Evolutionary conservation across 2,888 invertebrate genomes (phyloP).

Genomic region (Actias luna): DNA sequence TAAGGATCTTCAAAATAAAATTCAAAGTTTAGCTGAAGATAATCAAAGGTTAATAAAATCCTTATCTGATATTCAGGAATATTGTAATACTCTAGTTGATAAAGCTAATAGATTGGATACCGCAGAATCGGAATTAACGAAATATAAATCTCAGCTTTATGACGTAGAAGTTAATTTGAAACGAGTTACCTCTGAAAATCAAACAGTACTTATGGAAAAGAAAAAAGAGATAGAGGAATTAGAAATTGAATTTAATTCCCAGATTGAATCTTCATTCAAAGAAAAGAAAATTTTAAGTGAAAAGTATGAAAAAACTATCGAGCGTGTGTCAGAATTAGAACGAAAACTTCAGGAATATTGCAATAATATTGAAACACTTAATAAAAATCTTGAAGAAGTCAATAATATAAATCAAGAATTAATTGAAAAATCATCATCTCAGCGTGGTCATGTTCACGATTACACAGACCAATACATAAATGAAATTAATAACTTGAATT

Average conservation of each 20-base stretch:
- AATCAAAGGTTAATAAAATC: conserved; percentile 73
- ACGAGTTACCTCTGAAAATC: conserved; percentile 59
- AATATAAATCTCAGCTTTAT: conserved; percentile 59
- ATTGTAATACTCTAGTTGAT: conserved; percentile 56
- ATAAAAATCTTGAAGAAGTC: conserved; percentile 57
- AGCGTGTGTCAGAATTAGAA: conserved; percentile 68
- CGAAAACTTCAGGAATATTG: conserved; percentile 60
- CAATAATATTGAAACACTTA: conserved; percentile 55
- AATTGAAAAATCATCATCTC: conserved; percentile 42
- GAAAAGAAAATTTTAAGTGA: conserved; percentile 73
- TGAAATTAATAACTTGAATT: conserved; percentile 82
- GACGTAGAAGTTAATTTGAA: conserved; percentile 71
- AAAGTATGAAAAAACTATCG: conserved; percentile 72
- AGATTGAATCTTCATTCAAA: conserved; percentile 72
- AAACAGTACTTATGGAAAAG: conserved; percentile 62
- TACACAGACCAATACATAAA: conserved; percentile 75
- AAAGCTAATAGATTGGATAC: conserved; percentile 59
- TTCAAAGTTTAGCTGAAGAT: conserved; percentile 76
- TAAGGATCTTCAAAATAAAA: conserved; percentile 77
- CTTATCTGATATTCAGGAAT: conserved; percentile 66
- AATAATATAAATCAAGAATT: conserved; percentile 58
- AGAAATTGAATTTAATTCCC: conserved; percentile 71
- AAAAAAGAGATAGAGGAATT: conserved; percentile 69
- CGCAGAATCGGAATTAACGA: conserved; percentile 52
- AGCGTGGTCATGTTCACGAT: conserved; percentile 49